Evolutionary conservation across 1,140 invertebrate genomes (phyloP).

Genomic region (Melanaphis sacchari): DNA sequence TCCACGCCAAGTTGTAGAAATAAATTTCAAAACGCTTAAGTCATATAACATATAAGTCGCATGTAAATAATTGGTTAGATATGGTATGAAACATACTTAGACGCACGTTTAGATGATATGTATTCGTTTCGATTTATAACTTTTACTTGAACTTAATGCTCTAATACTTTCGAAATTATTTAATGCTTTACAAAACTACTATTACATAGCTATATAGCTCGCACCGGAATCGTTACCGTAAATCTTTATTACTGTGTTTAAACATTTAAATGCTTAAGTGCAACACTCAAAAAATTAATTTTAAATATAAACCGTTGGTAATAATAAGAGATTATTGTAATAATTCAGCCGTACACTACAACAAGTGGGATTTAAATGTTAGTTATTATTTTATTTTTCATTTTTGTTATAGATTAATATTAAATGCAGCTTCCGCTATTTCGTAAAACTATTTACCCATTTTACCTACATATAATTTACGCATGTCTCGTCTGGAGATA

Average conservation of each 20-base stretch:
- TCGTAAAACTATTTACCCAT: neutral
- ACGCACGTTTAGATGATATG: neutral
- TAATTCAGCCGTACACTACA: neutral
- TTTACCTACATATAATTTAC: neutral
- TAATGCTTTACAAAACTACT: neutral
- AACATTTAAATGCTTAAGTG: conserved; percentile 14
- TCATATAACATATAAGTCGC: too few species aligned
- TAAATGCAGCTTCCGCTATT: neutral
- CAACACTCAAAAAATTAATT: conserved; percentile 22
- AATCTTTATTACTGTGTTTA: neutral
- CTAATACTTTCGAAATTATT: neutral
- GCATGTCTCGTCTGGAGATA: neutral
- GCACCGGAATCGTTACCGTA: neutral
- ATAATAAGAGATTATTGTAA: neutral
- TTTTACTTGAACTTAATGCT: neutral
- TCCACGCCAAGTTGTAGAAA: too few species aligned
- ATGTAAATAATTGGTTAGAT: neutral
- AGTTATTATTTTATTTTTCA: neutral
- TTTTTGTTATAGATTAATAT: neutral
- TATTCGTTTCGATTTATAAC: neutral
- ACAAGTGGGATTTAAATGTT: neutral
- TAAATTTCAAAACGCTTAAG: too few species aligned
- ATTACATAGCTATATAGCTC: neutral
- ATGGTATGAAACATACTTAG: neutral
- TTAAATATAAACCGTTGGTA: neutral